Evolutionary conservation across 2,113 vertebrate species (phyloP).

Genomic region (Mustelus asterias): DNA sequence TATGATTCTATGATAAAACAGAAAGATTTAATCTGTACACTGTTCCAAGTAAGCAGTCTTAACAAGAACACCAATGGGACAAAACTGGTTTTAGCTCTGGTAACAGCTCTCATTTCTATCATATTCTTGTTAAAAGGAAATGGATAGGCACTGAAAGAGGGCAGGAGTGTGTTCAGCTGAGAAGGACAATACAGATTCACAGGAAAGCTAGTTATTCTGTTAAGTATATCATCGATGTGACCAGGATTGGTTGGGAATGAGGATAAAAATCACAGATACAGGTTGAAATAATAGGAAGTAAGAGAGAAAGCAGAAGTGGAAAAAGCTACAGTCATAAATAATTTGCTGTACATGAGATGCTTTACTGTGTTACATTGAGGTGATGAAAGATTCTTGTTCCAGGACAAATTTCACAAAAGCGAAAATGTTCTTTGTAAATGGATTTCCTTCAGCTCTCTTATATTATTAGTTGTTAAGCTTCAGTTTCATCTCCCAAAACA

Average conservation of each 20-base stretch:
- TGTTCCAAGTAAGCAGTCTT: neutral
- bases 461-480: conserved; percentile 43
- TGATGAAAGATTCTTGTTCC: neutral
- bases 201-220: neutral
- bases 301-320: neutral
- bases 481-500: neutral
- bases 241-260: neutral
- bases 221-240: neutral
- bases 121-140: neutral
- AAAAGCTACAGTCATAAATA: neutral
- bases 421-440: neutral
- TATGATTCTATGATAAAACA: no score
- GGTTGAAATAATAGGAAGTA: neutral
- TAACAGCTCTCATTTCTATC: neutral
- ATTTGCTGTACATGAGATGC: neutral
- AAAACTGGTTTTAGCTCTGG: neutral
- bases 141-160: neutral
- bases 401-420: neutral
- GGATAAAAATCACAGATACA: neutral
- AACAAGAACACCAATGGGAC: neutral
- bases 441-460: neutral
- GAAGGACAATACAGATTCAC: neutral
- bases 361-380: neutral
- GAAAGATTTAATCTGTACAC: neutral
- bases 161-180: neutral